Conservation (phyloP, 2,797 vertebrate species). For the Salmo trutta region DNA sequence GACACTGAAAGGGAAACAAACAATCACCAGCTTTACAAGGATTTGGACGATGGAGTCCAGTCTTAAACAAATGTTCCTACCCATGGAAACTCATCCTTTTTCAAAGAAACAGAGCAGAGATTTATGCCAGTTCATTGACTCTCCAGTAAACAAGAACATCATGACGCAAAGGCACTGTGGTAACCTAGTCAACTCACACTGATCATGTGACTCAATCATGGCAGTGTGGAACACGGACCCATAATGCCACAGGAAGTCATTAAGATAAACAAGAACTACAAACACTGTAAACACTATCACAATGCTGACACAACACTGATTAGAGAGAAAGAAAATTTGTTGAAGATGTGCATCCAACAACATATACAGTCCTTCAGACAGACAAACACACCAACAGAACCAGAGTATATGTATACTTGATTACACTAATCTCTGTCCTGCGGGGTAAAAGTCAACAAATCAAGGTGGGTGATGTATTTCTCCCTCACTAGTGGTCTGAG, state of each 20-base stretch:
- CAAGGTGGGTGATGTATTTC: slow-evolving; percentile 21
- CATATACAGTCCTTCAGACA: background rate
- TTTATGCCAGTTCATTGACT: slow-evolving; percentile 51
- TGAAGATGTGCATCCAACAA: slow-evolving; percentile 58
- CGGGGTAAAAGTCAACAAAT: slow-evolving; percentile 53
- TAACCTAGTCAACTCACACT: slow-evolving; percentile 34
- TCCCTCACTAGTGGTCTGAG: background rate
- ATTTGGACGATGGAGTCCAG: background rate
- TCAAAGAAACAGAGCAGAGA: slow-evolving; percentile 25
- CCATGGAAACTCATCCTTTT: slow-evolving; percentile 10
- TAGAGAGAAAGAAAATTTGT: slow-evolving; percentile 52
- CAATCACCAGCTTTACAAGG: background rate
- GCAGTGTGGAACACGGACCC: slow-evolving; percentile 32
- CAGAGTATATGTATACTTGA: slow-evolving; percentile 36
- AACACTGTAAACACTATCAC: slow-evolving; percentile 56
- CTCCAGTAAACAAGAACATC: slow-evolving; percentile 58
- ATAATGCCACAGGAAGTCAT: slow-evolving; percentile 63
- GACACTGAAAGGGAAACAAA: background rate
- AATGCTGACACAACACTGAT: slow-evolving; percentile 58
- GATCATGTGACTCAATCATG: slow-evolving; percentile 55
- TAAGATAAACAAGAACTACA: slow-evolving; percentile 65
- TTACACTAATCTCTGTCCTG: slow-evolving; percentile 39
- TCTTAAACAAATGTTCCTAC: background rate
- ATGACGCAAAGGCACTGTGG: slow-evolving; percentile 27
- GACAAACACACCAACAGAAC: slow-evolving; percentile 52